Base-by-base conservation (phyloP, 92 coral and sea anemone species). In the Porites divaricata region DNA sequence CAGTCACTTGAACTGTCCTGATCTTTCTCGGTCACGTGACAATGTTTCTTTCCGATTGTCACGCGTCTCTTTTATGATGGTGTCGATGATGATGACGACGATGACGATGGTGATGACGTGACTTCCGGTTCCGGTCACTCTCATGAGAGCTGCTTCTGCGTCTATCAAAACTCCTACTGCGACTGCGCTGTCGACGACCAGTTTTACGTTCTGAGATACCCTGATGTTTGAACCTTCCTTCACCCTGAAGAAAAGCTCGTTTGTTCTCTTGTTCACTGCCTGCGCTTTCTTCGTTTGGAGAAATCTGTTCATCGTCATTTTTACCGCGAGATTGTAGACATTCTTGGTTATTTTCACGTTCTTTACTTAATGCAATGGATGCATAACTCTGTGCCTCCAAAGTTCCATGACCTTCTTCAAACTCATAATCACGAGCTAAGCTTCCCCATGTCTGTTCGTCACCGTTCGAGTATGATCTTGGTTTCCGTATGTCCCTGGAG, bases 71-170 rank as follows among this genome's bases (percentile, higher is more conserved):
- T 23, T 66, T 53, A 13, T 67, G 80, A 78, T 63, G 73, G 9
- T 24, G 72, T 6, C 20, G 72, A 14, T 22, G 73, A 78, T 21
- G 83, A 50, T 28, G 70, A 63, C 11, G 62, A 19, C 64, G 73
- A 16, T 66, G 83, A 78, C 21, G 63, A 23, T 17, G 74, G 48
- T 67, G 65, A 79, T 64, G 83, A 65, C 61, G 72, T 21, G 74
- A 79, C 83, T 79, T 79, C 83, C 74, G 83, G 50, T 67, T 78
- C 21, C 73, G 49, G 11, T 78, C 83, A 7, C 21, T 25, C 15
- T 77, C 81, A 2, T 35, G 8, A 4, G 83, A 65, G 22, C 41
- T 7, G 57, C 76, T 26, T 41, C n/a, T 71, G 63, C 66, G 58
- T n/a, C 74, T 66, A 14, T 67, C 83, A 15, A 9, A 6, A 56